phyloP scores from a whole-genome alignment of 2,113 vertebrate species.

The Corvus moneduloides region DNA sequence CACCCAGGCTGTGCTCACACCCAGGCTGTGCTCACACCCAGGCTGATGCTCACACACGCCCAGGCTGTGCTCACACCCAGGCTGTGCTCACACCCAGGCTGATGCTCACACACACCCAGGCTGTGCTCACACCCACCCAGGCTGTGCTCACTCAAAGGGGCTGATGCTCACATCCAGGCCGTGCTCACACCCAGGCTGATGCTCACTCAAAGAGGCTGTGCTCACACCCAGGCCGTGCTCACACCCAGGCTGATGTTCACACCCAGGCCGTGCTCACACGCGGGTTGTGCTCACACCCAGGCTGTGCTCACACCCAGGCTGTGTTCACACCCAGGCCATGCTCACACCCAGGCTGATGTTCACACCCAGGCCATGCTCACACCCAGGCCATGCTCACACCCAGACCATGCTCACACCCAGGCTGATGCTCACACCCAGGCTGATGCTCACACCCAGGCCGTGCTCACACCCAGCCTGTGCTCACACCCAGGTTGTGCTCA shows the following conservation, averaged over 20 bases:
- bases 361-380: not conserved
- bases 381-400: not conserved
- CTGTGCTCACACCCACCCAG: not conserved
- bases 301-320: not conserved
- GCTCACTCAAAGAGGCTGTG: not conserved
- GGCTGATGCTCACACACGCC: not conserved
- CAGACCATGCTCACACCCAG: not conserved
- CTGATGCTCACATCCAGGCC: not conserved
- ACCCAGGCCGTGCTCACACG: not conserved
- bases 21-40: not conserved
- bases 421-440: not conserved
- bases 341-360: not conserved
- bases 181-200: not conserved
- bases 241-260: fast-evolving
- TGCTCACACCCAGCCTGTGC: no score
- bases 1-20: not conserved
- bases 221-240: not conserved
- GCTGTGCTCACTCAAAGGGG: not conserved
- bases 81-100: fast-evolving
- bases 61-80: not conserved
- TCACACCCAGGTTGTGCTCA: not conserved
- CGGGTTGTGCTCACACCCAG: not conserved
- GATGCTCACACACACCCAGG: not conserved
- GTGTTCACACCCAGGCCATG: not conserved
- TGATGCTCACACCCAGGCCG: not conserved